Percentiles rank a stretch among this genome's conserved stretches.
phyloP scores from a whole-genome alignment of 2,888 invertebrate species.

The Metellina segmentata region DNA sequence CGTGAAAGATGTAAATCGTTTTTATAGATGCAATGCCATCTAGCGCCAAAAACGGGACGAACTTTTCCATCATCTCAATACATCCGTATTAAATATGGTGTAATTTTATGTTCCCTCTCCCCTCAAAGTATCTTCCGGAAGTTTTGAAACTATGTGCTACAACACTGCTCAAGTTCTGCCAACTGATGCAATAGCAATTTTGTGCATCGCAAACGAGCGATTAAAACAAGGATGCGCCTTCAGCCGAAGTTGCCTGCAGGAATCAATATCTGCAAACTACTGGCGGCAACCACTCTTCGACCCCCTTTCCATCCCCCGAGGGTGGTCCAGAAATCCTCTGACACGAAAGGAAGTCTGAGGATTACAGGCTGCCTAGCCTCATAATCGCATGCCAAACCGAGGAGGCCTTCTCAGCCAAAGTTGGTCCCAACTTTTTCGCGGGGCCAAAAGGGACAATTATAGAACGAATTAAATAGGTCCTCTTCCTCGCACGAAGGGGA shows the following conservation, averaged over 20 bases:
- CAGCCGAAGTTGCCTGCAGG: background rate
- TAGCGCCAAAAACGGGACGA: too few species aligned
- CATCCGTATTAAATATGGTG: too few species aligned
- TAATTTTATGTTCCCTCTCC: too few species aligned
- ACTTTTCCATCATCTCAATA: too few species aligned
- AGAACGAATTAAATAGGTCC: slow-evolving; percentile 66
- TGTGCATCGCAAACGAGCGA: background rate
- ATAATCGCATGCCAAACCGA: slow-evolving; percentile 71
- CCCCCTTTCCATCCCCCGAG: slow-evolving; percentile 18
- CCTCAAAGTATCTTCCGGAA: too few species aligned
- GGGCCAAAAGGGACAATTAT: slow-evolving; percentile 62
- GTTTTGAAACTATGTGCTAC: too few species aligned
- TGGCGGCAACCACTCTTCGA: background rate
- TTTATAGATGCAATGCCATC: too few species aligned
- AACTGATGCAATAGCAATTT: too few species aligned
- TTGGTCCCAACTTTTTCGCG: slow-evolving; percentile 55
- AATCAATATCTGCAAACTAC: slow-evolving; percentile 29
- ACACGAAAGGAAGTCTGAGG: slow-evolving; percentile 53
- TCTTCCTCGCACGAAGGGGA: background rate
- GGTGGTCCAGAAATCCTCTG: slow-evolving; percentile 28
- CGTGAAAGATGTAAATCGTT: too few species aligned
- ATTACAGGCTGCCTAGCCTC: slow-evolving; percentile 33
- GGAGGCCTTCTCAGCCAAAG: slow-evolving; percentile 51
- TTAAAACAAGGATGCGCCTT: background rate
- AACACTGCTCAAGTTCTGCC: too few species aligned